Evolutionary conservation across 2,797 vertebrate species (phyloP), one percentile per base, ranked within the genome.

Genomic region (Pangasius sanitwongsei): DNA sequence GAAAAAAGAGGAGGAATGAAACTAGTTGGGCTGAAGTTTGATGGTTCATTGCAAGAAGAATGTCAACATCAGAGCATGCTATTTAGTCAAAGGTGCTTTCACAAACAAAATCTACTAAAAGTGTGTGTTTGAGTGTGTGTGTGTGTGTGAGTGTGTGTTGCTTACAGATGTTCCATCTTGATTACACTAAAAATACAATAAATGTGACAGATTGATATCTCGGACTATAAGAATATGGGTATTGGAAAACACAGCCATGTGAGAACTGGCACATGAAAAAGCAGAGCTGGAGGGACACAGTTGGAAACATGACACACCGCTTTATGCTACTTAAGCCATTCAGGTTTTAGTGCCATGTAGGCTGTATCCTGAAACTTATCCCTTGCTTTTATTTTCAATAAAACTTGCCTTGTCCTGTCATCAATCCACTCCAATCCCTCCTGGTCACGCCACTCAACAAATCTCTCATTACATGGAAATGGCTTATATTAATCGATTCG

Each of bases 41-140:
- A 97, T 95, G 96, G 95, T 95, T 95, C 94, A 96, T 90, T 91
- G 96, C 94, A 91, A 94, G 92, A 97, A 96, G 96, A 95, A 97
- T 96, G 94, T 95, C 94, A 95, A 95, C 94, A 96, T 93, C 93
- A 95, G 91, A 94, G 67, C 93, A 95, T 92, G 92, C 93, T 94
- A 92, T 94, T 95, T 94, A 94, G 93, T 90, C 92, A n/a, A 81
- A 92, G 85, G 93, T 93, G 94, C 93, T 95, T 94, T 94, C 57
- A 86, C 86, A 81, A 90, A 87, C 77, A 77, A 83, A 67, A 83
- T 85, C 80, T 55, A 82, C 75, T 7, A 48, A 70, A 86, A 89
- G 87, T 83, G 65, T 41, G 67, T 34, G 69, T 6, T 70, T 37
- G 23, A 44, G 28, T 50, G n/a, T 37, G 16, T 53, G 57, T 63